Percentiles rank a stretch among this genome's conserved stretches.
Evolutionary conservation across 2,888 invertebrate species (phyloP).

Genomic region (Cotesia congregata): DNA sequence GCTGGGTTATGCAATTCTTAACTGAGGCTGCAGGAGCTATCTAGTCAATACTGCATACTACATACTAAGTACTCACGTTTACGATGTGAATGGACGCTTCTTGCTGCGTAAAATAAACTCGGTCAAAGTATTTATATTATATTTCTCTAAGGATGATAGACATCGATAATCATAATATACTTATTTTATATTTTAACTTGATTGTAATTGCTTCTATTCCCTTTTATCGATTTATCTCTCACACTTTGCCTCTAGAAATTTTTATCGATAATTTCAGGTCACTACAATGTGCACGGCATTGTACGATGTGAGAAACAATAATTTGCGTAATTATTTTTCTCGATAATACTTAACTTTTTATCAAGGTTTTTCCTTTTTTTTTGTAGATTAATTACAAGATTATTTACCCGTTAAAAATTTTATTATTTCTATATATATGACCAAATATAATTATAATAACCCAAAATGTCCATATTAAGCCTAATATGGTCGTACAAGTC

Average conservation of each 20-base stretch:
- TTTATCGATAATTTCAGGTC: not conserved
- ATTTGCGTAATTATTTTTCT: constrained; percentile 13
- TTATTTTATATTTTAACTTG: not conserved
- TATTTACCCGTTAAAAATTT: too few relatives aligned
- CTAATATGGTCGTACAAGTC: too few relatives aligned
- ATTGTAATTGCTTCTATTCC: constrained; percentile 21
- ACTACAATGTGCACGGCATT: not conserved
- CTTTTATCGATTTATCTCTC: constrained; percentile 11
- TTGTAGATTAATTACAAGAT: not conserved
- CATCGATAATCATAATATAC: constrained; percentile 20
- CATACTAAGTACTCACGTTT: not conserved
- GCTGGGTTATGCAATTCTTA: constrained; percentile 33
- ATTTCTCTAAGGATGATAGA: constrained; percentile 21
- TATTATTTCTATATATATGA: too few relatives aligned
- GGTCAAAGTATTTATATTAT: not conserved
- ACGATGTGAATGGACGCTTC: constrained; percentile 27
- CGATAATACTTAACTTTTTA: constrained; percentile 12
- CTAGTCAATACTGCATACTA: constrained; percentile 18
- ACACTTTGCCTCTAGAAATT: not conserved
- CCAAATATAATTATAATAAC: too few relatives aligned
- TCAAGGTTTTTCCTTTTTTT: constrained; percentile 24
- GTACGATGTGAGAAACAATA: not conserved
- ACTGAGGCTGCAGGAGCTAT: constrained; percentile 35
- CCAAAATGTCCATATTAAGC: too few relatives aligned
- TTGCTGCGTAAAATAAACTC: constrained; percentile 14